Evolutionary conservation across 2,113 vertebrate genomes (phyloP), one percentile per base, ranked within the genome.

Genomic region (Gopherus flavomarginatus): DNA sequence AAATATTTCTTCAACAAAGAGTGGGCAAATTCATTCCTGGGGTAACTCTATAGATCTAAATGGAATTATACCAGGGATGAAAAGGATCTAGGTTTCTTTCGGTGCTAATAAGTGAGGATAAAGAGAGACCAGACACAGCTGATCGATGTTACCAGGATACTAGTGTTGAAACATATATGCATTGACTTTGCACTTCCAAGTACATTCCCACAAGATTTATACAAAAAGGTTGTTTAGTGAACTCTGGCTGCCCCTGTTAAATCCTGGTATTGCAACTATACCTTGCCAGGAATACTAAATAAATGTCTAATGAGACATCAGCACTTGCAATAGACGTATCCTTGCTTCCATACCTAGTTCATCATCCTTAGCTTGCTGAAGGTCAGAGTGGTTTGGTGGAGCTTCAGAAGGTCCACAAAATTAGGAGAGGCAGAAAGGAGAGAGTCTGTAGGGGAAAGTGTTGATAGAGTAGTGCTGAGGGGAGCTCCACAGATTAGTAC

Each of bases 21-120:
- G 96, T 47, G 72, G 65, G 72, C 53, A 95, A 93, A 96, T 91
- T 92, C 87, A 91, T 95, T 93, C 44, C 82, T 56, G 56, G 6
- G 24, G 56, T 47, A 42, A 49, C 8, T 27, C 42, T 9, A 22
- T 35, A 14, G 42, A 10, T n/a, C 35, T 38, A 47, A 31, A 29
- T 31, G 57, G 29, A 53, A 53, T 54, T 53, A 54, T 17, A 21
- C 24, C 0, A 0, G 81, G 65, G 87, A 86, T 81, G 31, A 49
- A 81, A 53, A 38, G 84, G 90, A 90, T 89, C 80, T 83, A 83
- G 83, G 4, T 17, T 81, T 78, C 56, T 47, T 79, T 96, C 94
- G 72, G 44, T 86, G 3, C 1, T 83, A 77, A 47, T 85, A 14
- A 72, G 87, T 49, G 47, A 57, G 91, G 54, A 75, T 90, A 81